Evolutionary conservation across 1,140 invertebrate species (phyloP).

Genomic region (Epicauta chinensis): DNA sequence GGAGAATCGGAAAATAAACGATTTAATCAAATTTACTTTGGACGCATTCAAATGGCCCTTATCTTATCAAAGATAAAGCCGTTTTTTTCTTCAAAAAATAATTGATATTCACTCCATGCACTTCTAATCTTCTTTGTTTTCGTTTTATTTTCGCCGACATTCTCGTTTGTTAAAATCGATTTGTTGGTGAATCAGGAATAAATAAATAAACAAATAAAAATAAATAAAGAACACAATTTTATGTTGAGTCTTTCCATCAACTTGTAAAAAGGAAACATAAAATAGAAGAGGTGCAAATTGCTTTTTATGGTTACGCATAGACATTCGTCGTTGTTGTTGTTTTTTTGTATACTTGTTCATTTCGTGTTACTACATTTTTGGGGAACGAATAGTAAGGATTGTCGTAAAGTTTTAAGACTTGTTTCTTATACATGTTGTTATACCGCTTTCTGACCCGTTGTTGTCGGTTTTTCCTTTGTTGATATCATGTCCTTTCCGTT

Average conservation of each 20-base stretch:
- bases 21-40: too few relatives aligned
- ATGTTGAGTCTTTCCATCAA: constrained; percentile 11
- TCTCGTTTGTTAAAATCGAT: too few relatives aligned
- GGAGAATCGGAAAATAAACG: too few relatives aligned
- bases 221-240: background rate
- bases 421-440: constrained; percentile 15
- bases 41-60: too few relatives aligned
- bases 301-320: constrained; percentile 27
- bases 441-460: background rate
- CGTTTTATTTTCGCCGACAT: too few relatives aligned
- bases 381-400: constrained; percentile 12
- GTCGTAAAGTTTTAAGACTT: constrained; percentile 26
- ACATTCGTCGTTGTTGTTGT: background rate
- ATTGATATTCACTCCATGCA: too few relatives aligned
- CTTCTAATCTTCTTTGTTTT: too few relatives aligned
- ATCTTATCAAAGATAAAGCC: too few relatives aligned
- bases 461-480: background rate
- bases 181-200: too few relatives aligned
- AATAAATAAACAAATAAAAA: too few relatives aligned
- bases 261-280: constrained; percentile 20
- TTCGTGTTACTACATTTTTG: constrained; percentile 21
- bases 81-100: too few relatives aligned
- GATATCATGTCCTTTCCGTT: constrained; percentile 26
- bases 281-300: constrained; percentile 24
- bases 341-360: too few relatives aligned